These are phyloP conservation scores for Cataglyphis cursor DNA, from an alignment of 2,888 invertebrate species.

Conservation along the genomic window DNA sequence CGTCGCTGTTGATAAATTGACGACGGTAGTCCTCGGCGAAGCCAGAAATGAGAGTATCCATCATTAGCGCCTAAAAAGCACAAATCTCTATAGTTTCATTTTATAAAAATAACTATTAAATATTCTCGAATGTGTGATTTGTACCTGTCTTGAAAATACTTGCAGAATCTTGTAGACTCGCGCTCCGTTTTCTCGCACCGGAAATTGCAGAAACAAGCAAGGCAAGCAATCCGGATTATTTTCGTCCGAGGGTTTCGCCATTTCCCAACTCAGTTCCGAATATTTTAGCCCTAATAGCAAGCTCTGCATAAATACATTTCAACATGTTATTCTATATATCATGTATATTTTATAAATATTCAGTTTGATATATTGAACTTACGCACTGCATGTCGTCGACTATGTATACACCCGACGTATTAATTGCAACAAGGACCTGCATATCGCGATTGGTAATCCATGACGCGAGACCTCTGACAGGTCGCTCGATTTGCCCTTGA, in stretches of 20 bases:
- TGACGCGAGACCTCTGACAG: conserved; percentile 94
- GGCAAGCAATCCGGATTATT: conserved; percentile 95
- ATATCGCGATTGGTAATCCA: conserved; percentile 95
- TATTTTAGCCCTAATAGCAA: conserved; percentile 94
- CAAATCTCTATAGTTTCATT: neutral
- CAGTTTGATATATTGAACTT: conserved; percentile 85
- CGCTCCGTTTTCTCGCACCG: conserved; percentile 92
- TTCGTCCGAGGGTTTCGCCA: conserved; percentile 94
- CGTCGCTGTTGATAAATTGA: conserved; percentile 82
- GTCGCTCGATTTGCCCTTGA: conserved; percentile 97
- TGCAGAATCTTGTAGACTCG: conserved; percentile 93
- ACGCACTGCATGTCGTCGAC: conserved; percentile 95
- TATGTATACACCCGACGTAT: conserved; percentile 94
- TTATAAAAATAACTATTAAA: neutral
- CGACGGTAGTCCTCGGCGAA: conserved; percentile 93
- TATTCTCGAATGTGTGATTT: conserved; percentile 26
- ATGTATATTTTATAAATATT: conserved; percentile 23
- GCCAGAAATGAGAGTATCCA: conserved; percentile 94
- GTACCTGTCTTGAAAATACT: conserved; percentile 90
- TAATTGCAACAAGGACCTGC: conserved; percentile 96
- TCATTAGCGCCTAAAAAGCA: conserved; percentile 90
- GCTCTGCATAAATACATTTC: conserved; percentile 88
- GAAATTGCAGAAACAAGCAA: conserved; percentile 96
- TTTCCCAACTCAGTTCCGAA: conserved; percentile 97
- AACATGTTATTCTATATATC: conserved; percentile 31